These are phyloP conservation scores for Hystrix brachyura DNA, from an alignment of 2,113 vertebrate genomes.

Conservation along the genomic window DNA sequence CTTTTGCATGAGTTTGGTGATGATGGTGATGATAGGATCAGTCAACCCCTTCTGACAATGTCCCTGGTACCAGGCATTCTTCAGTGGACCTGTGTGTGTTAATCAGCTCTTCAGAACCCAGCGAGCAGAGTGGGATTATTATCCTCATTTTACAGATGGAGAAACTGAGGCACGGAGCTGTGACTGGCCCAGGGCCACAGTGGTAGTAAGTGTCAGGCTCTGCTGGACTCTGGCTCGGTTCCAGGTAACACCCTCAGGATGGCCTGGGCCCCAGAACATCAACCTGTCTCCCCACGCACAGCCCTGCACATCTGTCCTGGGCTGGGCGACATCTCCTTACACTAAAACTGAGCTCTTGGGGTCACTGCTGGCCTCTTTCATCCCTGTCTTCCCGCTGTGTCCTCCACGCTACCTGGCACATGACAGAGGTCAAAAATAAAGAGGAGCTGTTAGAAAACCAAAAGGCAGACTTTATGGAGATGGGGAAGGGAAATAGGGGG, in stretches of 20 bases:
- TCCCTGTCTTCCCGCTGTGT: neutral
- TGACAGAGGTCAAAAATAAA: neutral
- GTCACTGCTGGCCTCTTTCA: neutral
- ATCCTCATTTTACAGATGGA: neutral
- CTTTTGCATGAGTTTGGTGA: neutral
- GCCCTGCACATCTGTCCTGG: accelerated
- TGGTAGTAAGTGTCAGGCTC: neutral
- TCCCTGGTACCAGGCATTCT: accelerated
- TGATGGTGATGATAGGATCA: accelerated
- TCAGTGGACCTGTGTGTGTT: accelerated
- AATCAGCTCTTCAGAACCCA: neutral
- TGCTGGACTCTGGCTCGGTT: neutral
- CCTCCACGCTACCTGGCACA: neutral
- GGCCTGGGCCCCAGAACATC: neutral
- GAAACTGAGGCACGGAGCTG: neutral
- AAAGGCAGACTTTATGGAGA: neutral
- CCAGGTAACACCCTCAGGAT: accelerated
- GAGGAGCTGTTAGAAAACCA: neutral
- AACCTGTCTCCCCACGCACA: accelerated
- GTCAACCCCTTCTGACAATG: neutral
- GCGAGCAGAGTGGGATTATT: accelerated
- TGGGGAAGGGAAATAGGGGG: neutral
- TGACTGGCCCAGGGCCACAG: neutral
- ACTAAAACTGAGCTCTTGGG: neutral
- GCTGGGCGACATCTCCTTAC: neutral